Base-by-base conservation (phyloP, 2,888 invertebrate species). In the Noctua pronuba region DNA sequence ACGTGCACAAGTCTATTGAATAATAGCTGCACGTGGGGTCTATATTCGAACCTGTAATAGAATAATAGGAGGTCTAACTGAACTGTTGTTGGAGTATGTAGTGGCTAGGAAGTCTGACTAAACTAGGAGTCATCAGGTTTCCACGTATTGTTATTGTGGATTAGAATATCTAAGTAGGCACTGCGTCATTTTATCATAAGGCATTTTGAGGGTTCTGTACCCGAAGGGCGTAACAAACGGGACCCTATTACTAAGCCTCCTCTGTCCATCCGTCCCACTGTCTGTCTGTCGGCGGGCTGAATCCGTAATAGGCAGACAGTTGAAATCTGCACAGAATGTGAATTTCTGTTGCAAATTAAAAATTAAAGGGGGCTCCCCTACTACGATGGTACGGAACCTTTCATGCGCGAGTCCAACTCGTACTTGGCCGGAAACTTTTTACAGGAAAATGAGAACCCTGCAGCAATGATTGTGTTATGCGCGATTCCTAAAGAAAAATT, bases 1-100 rank as follows among this genome's bases (percentile, higher is more conserved):
- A 77, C 82, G 79, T 78, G 77, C 77, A 62, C 66, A 18, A 16
- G 38, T 85, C 62, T 58, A 88, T 88, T 88, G 87, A 64, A 88
- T 88, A 88, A 88, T 88, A 44, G 21, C 52, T 31, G 74, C 85
- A 82, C 86, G 86, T 80, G 86, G 31, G 80, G 35, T 64, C 76
- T 80, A 79, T 85, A 80, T 84, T 80, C 38, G 77, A 52, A 67
- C 69, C 80, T 44, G 71, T 87, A 82, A 88, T 80, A 35, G 80
- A 73, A 76, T 88, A 88, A 88, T 88, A 18, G 52, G 73, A 44
- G 73, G 46, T 64, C 78, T 81, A 84, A 75, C 55, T 86, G 46
- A 78, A 75, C 81, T 83, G 85, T 83, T 83, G 58, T 76, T 84
- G 49, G 64, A 28, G 49, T 71, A 28, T 73, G 75, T 62, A 60